Evolutionary conservation across 1,140 invertebrate species (phyloP).

Genomic region (Cotesia vestalis): DNA sequence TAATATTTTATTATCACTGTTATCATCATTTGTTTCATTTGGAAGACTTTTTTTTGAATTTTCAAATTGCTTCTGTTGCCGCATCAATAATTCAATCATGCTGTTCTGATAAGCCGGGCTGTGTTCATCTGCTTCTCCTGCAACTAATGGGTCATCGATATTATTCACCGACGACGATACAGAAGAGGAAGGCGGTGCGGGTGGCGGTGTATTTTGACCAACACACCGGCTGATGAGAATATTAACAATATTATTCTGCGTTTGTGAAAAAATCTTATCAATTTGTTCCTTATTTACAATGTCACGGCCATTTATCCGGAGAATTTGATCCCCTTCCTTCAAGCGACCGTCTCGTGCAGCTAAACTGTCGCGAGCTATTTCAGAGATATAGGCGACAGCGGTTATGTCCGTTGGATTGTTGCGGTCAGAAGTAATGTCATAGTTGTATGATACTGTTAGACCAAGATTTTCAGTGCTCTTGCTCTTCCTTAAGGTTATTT

Average conservation of each 20-base stretch:
- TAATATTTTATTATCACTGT: conserved; percentile 28
- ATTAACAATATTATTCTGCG: conserved; percentile 64
- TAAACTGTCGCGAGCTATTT: conserved; percentile 75
- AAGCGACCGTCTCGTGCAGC: conserved; percentile 76
- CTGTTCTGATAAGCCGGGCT: conserved; percentile 67
- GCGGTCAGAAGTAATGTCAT: conserved; percentile 59
- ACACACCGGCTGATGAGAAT: conserved; percentile 68
- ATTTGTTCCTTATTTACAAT: conserved; percentile 69
- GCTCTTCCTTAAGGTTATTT: conserved; percentile 72
- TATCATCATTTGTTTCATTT: conserved; percentile 37
- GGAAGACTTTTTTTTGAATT: conserved; percentile 1
- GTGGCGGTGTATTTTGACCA: conserved; percentile 41
- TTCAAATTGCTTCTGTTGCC: conserved; percentile 54
- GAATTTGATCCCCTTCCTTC: conserved; percentile 78
- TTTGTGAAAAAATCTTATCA: conserved; percentile 67
- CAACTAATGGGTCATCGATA: too few relatives aligned
- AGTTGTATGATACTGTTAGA: conserved; percentile 76
- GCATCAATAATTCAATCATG: conserved; percentile 67
- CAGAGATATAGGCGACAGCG: conserved; percentile 75
- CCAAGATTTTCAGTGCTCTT: conserved; percentile 72
- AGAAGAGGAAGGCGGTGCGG: conserved; percentile 34
- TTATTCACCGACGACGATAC: too few relatives aligned
- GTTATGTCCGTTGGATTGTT: conserved; percentile 51
- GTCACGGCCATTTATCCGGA: conserved; percentile 72
- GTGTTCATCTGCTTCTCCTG: conserved; percentile 40